Conservation (phyloP, 2,797 vertebrate genomes). For the Ctenopoma kingsleyae region DNA sequence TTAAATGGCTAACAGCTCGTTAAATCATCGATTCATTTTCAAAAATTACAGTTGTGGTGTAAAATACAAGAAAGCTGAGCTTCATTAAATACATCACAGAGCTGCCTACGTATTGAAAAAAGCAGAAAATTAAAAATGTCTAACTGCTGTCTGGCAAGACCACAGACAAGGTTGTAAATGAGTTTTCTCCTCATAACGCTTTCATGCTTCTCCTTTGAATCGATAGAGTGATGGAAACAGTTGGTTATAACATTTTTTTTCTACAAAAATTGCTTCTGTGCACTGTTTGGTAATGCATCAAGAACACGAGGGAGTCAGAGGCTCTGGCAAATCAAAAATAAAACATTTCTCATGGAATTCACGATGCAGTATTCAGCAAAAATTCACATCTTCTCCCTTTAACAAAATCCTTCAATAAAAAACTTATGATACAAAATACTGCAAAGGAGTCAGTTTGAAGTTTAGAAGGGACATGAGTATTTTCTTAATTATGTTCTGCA, state of each 20-base stretch:
- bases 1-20: not conserved
- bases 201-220: slow-evolving; percentile 6
- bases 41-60: not conserved
- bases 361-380: slow-evolving; percentile 21
- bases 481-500: slow-evolving; percentile 12
- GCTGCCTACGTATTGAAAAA: not conserved
- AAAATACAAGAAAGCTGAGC: not conserved
- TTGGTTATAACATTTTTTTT: slow-evolving; percentile 10
- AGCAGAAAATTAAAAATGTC: not conserved
- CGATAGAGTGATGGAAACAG: not conserved
- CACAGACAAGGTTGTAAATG: slow-evolving; percentile 8
- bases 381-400: slow-evolving; percentile 6
- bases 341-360: slow-evolving; percentile 15
- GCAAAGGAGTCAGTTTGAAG: slow-evolving; percentile 1
- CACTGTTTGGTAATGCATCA: slow-evolving; percentile 15
- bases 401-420: slow-evolving; percentile 1
- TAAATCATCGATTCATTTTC: not conserved
- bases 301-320: slow-evolving; percentile 15
- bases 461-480: slow-evolving; percentile 5
- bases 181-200: slow-evolving; percentile 1
- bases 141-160: slow-evolving; percentile 3
- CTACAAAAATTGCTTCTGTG: not conserved
- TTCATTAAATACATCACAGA: not conserved
- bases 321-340: slow-evolving; percentile 34
- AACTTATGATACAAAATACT: slow-evolving; percentile 18